Percentiles rank a stretch among this genome's conserved stretches.
Evolutionary conservation across 2,797 vertebrate species (phyloP).

Genomic region (Zenarchopterus dispar): DNA sequence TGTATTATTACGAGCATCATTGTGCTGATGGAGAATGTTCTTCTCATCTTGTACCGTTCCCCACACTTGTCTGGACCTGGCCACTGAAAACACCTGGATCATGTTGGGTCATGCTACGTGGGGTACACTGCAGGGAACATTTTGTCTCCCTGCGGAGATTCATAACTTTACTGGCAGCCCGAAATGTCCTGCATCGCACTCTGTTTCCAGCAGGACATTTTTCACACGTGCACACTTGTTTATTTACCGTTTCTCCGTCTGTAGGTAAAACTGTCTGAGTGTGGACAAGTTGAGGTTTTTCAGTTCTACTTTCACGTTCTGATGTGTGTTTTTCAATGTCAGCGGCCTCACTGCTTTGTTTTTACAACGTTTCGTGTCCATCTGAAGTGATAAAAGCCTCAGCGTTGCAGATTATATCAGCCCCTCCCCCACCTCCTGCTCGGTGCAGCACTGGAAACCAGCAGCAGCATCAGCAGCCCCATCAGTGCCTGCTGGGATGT

Average conservation of each 20-base stretch:
- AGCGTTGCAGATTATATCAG: background rate
- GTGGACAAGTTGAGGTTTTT: slow-evolving; percentile 15
- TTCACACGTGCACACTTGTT: slow-evolving; percentile 16
- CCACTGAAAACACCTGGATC: background rate
- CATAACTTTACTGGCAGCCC: slow-evolving; percentile 26
- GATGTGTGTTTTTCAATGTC: slow-evolving; percentile 56
- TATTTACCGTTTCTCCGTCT: slow-evolving; percentile 28
- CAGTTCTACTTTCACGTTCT: background rate
- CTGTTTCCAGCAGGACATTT: slow-evolving; percentile 22
- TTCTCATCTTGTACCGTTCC: background rate
- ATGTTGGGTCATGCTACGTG: slow-evolving; percentile 13
- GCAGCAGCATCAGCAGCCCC: no score
- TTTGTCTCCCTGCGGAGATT: slow-evolving; percentile 34
- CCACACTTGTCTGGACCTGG: slow-evolving; percentile 10
- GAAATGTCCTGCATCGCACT: slow-evolving; percentile 24
- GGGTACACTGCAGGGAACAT: slow-evolving; percentile 21
- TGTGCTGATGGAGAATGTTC: background rate
- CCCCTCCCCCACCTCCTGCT: background rate
- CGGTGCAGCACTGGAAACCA: no score
- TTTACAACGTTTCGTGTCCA: slow-evolving; percentile 30
- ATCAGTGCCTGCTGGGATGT: no score
- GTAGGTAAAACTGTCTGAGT: slow-evolving; percentile 21
- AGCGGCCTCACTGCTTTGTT: slow-evolving; percentile 42
- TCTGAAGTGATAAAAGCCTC: slow-evolving; percentile 9
- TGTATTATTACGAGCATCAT: background rate